Conservation (phyloP, 1,140 invertebrate species). For the Drosophila erecta region DNA sequence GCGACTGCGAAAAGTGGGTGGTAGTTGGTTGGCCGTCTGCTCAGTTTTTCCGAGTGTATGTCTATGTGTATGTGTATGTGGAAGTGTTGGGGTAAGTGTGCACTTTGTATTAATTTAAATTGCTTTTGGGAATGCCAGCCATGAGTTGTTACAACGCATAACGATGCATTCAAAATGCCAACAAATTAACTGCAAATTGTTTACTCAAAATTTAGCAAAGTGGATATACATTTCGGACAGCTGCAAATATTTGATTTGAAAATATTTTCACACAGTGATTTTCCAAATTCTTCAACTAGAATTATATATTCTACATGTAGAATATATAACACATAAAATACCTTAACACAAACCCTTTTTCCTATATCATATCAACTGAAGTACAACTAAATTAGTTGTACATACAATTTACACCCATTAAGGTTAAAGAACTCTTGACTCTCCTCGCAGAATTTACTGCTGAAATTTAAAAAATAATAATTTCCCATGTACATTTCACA, state of each 20-base stretch:
- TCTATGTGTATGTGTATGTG: slow-evolving; percentile 28
- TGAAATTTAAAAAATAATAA: slow-evolving; percentile 24
- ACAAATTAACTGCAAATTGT: slow-evolving; percentile 58
- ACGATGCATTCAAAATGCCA: slow-evolving; percentile 58
- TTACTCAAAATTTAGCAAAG: slow-evolving; percentile 1
- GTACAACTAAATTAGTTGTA: no score
- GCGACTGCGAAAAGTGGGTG: slow-evolving; percentile 30
- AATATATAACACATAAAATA: no score
- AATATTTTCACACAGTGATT: not conserved
- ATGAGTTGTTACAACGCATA: slow-evolving; percentile 60
- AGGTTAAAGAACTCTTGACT: not conserved
- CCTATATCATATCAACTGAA: no score
- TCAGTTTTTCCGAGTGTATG: not conserved
- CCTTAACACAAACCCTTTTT: no score
- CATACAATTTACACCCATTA: no score
- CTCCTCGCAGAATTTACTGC: not conserved
- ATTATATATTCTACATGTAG: no score
- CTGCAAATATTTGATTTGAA: not conserved
- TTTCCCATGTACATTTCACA: slow-evolving; percentile 36
- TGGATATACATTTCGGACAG: not conserved
- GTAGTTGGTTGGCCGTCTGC: slow-evolving; percentile 19
- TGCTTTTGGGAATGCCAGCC: slow-evolving; percentile 73
- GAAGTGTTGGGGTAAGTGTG: slow-evolving; percentile 49
- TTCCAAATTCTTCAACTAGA: not conserved
- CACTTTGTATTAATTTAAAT: slow-evolving; percentile 80